Evolutionary conservation across 2,888 invertebrate species (phyloP), one percentile per base, ranked within the genome.

Genomic region (Drosophila tanythrix): DNA sequence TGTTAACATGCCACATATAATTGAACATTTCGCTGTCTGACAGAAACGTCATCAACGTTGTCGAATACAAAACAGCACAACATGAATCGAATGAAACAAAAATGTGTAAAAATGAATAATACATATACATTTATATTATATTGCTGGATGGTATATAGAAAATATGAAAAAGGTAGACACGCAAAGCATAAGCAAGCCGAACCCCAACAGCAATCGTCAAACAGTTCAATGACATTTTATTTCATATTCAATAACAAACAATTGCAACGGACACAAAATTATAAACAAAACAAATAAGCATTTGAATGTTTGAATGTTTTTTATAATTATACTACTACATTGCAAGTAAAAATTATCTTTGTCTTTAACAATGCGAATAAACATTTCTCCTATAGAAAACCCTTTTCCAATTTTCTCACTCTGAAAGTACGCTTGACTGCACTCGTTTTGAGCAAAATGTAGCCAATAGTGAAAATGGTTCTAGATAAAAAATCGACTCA

Each of bases 171-270:
- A 57, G 53, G 21, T 48, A 66, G 68, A 68, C 72, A 83, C 64
- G 89, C 79, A 81, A 78, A 75, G 84, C 87, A 86, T 81, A 75
- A 77, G 33, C 70, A 66, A 75, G 63, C 62, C 53, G 52, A 68
- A 58, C 13, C 43, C 43, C 43, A 80, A 66, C 67, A 68, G 59
- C 62, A 67, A 76, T 74, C 60, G 48, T 51, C 60, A 67, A 69
- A 70, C 69, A 69, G 91, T 88, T 88, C 88, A 88, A 74, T 81
- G 91, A 86, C 88, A 79, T 60, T 74, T 75, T 70, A 51, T 55
- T 72, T 74, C 55, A 78, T 79, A 65, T 83, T 90, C 90, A 89
- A 88, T 90, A 88, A 78, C 85, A 82, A 81, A 65, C 79, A 81
- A 72, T 77, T 79, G 75, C 78, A 85, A 66, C 56, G 46, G 38